Evolutionary conservation across 2,888 invertebrate genomes (phyloP).

Genomic region (Leptopilina drosophilae): DNA sequence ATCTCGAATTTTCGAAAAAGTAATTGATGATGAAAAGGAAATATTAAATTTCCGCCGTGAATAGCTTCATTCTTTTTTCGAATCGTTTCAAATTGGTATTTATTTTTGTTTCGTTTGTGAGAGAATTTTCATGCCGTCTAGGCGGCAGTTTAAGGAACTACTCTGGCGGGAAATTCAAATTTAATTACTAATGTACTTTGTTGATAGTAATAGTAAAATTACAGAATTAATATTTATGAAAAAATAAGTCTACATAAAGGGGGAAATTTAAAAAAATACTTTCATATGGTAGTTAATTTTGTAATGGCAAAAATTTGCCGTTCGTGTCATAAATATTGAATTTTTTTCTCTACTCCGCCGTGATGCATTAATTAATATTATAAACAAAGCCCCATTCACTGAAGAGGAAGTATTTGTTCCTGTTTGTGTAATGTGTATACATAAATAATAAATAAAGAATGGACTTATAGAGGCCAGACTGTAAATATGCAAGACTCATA

Average conservation of each 20-base stretch:
- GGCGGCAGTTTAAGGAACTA: too few relatives aligned
- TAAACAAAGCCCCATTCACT: not conserved
- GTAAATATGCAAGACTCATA: constrained; percentile 3
- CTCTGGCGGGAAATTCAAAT: too few relatives aligned
- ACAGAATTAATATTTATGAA: too few relatives aligned
- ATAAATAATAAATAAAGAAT: constrained; percentile 11
- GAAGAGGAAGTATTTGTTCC: not conserved
- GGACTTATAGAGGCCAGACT: not conserved
- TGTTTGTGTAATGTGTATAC: not conserved
- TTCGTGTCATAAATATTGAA: constrained; percentile 13
- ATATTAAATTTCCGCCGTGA: not conserved
- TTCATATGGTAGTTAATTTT: too few relatives aligned
- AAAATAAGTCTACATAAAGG: too few relatives aligned
- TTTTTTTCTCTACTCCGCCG: not conserved
- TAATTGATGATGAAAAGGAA: too few relatives aligned
- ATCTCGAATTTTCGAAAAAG: not conserved
- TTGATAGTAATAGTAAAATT: too few relatives aligned
- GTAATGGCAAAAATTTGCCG: not conserved
- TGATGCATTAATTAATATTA: not conserved
- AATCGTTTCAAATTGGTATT: too few relatives aligned
- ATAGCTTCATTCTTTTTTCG: too few relatives aligned
- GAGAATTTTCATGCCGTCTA: too few relatives aligned
- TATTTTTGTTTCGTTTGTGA: too few relatives aligned
- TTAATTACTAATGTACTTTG: too few relatives aligned
- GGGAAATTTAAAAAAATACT: not conserved